These are phyloP conservation scores for Pelvicachromis taeniatus DNA, from an alignment of 2,113 vertebrate species.

Conservation along the genomic window DNA sequence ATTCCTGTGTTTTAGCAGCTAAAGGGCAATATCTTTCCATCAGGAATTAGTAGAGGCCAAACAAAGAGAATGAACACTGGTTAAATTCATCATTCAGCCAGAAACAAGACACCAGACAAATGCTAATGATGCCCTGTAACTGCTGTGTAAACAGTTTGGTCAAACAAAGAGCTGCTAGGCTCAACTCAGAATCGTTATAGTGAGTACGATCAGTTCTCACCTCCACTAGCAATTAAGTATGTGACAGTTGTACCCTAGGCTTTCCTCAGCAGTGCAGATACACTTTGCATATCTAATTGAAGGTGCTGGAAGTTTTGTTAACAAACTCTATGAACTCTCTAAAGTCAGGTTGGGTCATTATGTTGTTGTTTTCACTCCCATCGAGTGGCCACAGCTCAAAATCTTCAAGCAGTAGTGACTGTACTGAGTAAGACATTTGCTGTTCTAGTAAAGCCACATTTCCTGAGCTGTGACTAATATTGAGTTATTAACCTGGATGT, in stretches of 20 bases:
- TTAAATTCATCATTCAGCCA: background rate
- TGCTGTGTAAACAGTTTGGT: background rate
- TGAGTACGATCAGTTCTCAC: background rate
- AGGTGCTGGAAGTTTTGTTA: background rate
- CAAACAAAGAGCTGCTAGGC: background rate
- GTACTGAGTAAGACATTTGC: background rate
- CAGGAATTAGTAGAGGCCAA: background rate
- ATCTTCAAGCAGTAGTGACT: background rate
- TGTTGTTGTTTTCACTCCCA: background rate
- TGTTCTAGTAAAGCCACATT: background rate
- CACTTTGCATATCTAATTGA: background rate
- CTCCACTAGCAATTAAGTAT: background rate
- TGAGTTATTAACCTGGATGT: background rate
- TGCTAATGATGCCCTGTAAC: background rate
- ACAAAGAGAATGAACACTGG: background rate
- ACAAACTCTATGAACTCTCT: background rate
- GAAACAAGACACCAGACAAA: background rate
- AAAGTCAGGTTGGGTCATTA: background rate
- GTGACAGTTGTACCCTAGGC: background rate
- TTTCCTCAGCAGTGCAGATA: background rate
- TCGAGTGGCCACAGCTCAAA: background rate
- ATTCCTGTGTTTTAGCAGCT: background rate
- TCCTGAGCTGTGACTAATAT: background rate
- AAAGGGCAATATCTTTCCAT: background rate
- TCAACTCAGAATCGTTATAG: background rate